A percentile compares a stretch with the other conserved stretches of the same genome.
Conservation (phyloP, 2,797 vertebrate species). For the Poeciliopsis gracilis region DNA sequence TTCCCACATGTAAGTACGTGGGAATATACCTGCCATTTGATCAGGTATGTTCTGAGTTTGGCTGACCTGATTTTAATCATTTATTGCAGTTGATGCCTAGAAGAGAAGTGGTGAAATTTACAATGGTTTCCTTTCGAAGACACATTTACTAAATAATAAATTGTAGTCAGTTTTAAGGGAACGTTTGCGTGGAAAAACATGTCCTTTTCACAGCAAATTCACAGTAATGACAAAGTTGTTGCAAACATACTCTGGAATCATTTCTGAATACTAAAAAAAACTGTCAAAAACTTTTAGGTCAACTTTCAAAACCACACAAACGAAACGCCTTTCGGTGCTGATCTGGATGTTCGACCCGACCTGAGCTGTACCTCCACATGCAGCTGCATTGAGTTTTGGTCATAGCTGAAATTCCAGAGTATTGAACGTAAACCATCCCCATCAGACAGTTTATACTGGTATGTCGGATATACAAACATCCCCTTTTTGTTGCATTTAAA, state of each 20-base stretch:
- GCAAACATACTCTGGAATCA: background rate
- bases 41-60: background rate
- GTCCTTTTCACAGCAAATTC: background rate
- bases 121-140: background rate
- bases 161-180: background rate
- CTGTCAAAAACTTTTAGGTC: background rate
- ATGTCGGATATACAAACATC: constrained; percentile 40
- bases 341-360: background rate
- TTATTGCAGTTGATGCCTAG: background rate
- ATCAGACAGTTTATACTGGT: constrained; percentile 39
- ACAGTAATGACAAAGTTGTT: background rate
- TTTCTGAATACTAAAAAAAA: background rate
- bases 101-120: background rate
- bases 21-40: too few relatives aligned
- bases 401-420: constrained; percentile 60
- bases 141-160: background rate
- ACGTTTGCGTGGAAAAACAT: background rate
- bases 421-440: constrained; percentile 24
- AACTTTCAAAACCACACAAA: background rate
- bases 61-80: background rate
- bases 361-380: background rate
- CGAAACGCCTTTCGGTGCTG: background rate
- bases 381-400: constrained; percentile 19
- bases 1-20: background rate
- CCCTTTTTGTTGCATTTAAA: constrained; percentile 25